A percentile compares a stretch with the other conserved stretches of the same genome.
phyloP scores from a whole-genome alignment of 2,888 invertebrate species.

The Coleophora deauratella region DNA sequence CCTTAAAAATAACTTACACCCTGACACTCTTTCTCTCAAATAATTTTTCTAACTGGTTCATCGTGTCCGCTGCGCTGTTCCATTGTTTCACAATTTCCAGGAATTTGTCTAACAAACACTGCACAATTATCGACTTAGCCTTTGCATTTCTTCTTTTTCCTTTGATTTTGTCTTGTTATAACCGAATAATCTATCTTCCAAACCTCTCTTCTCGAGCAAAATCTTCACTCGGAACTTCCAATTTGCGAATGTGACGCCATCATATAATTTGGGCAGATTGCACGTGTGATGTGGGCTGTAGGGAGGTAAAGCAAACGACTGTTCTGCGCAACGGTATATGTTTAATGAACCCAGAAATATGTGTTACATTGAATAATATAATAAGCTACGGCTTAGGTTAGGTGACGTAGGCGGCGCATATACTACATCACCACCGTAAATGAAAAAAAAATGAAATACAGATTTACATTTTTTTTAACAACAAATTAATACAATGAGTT shows the following conservation, averaged over 20 bases:
- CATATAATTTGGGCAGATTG: background rate
- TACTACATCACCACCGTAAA: no score
- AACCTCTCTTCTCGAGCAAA: constrained; percentile 5
- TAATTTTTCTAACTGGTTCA: constrained; percentile 4
- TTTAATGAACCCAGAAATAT: no score
- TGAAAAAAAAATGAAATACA: no score
- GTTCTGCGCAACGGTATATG: no score
- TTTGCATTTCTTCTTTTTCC: background rate
- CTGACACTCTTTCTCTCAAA: constrained; percentile 16
- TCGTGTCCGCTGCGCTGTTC: constrained; percentile 11
- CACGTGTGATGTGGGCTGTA: no score
- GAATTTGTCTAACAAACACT: constrained; percentile 5
- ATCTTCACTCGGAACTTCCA: constrained; percentile 8
- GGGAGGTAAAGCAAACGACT: no score
- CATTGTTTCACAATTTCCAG: constrained; percentile 9
- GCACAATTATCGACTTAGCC: constrained; percentile 2
- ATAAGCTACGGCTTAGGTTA: no score
- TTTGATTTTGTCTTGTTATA: background rate
- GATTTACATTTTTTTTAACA: no score
- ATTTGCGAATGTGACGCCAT: background rate
- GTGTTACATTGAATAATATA: no score
- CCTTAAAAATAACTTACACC: constrained; percentile 7
- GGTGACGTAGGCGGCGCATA: no score
- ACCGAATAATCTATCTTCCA: background rate
- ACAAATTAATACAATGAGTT: no score